Percentiles rank a stretch among this genome's conserved stretches.
Evolutionary conservation across 2,113 vertebrate species (phyloP).

Genomic region (Stercorarius parasiticus): DNA sequence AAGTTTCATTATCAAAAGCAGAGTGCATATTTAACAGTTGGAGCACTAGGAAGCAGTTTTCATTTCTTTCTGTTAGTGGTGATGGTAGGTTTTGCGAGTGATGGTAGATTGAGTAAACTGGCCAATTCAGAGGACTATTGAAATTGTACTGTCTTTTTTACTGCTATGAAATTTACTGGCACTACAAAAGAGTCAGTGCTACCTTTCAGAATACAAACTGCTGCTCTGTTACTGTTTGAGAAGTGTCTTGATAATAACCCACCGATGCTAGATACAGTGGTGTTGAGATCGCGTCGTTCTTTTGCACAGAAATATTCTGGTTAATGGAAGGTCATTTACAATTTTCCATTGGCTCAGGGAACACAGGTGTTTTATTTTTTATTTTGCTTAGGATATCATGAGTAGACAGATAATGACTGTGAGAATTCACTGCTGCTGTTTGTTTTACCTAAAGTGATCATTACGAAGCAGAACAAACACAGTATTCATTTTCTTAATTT

Average conservation of each 20-base stretch:
- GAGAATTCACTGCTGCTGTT: background rate
- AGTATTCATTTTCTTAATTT: background rate
- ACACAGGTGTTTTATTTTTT: background rate
- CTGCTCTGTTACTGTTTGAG: background rate
- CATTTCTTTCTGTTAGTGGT: background rate
- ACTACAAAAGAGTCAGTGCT: background rate
- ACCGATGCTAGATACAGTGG: background rate
- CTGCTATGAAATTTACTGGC: background rate
- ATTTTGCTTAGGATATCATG: background rate
- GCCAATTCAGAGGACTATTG: background rate
- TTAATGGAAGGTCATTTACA: background rate
- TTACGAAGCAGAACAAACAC: background rate
- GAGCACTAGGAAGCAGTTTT: background rate
- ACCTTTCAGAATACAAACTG: background rate
- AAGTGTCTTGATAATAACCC: background rate
- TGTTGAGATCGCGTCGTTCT: background rate
- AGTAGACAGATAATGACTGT: background rate
- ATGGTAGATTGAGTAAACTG: background rate
- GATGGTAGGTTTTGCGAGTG: background rate
- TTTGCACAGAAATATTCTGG: background rate
- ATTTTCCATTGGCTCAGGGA: background rate
- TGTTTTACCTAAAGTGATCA: background rate
- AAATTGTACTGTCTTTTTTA: background rate
- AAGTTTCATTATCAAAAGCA: background rate
- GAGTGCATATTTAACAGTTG: background rate